Base-by-base conservation (phyloP, 2,888 invertebrate genomes). In the Melanostoma scalare region DNA sequence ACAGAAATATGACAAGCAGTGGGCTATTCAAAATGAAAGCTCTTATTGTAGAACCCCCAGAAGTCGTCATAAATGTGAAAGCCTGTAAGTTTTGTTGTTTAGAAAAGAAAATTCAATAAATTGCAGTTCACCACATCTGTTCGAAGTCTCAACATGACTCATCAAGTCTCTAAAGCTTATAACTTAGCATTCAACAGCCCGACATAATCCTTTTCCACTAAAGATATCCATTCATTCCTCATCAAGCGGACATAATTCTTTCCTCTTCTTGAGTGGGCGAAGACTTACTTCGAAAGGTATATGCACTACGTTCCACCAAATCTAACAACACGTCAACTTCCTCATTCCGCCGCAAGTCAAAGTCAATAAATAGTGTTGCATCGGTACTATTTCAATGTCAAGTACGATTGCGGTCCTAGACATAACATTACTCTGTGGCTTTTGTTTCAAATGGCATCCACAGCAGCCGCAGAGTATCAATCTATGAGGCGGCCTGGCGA, bases 311-410 rank as follows among this genome's bases (percentile, higher is more conserved):
- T 67, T 60, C 76, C 76, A 36, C 65, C 71, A 46, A 81, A 71
- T 72, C 81, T 65, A 77, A 77, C 61, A 74, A 69, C 61, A 58
- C 65, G 78, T 84, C 82, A 79, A 78, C 74, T 84, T 78, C 81
- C 81, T 77, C 82, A 84, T 84, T 74, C 82, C 78, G 53, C 48
- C 56, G 60, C 44, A 48, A 52, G 53, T 63, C 68, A 63, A 69
- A 74, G 74, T 74, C 71, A 60, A 84, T 84, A 75, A 84, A 84
- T 84, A 75, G 69, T 44, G 6, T 55, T 71, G 30, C 55, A 84
- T 71, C 71, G 69, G 79, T 71, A 74, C 84, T 84, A 79, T 79
- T 84, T 84, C 84, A 84, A 84, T 79, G 84, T 84, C 84, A 84
- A 84, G 84, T 79, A 74, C 71, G 67, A 74, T 71, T 79, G 55